Base-by-base conservation (phyloP, 2,888 invertebrate species). In the Spisula solida region DNA sequence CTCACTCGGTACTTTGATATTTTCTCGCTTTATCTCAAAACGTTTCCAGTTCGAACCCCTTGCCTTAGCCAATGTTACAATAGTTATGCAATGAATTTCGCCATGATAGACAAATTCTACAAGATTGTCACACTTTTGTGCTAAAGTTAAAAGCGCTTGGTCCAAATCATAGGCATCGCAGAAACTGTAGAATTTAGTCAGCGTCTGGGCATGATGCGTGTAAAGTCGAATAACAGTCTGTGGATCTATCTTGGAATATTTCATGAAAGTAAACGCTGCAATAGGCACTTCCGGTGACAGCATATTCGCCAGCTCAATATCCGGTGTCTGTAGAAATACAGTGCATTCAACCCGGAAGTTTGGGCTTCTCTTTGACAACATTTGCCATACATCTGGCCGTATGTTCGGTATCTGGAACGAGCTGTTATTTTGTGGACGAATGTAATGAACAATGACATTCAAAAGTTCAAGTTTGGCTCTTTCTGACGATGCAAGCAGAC, bases 211-310 rank as follows among this genome's bases (percentile, higher is more conserved):
- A 83, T 93, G 95, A 56, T 93, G 94, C 6, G 93, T 93, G 8
- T 88, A 85, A 10, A 96, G 12, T 18, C 91, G 90, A 0, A 83
- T 75, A 5, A 96, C 75, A 31, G 95, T 85, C 6, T 92, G 82
- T 6, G 82, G 85, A 25, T 94, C 93, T 86, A 95, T 93, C 25
- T 90, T 84, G 0, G 95, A 92, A 88, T 94, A 95, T 41, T 92
- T 91, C 89, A 95, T 91, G 85, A 94, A 94, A 0, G 89, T 92
- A 20, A 95, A 29, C 0, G 92, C 86, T 0, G 91, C 84, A 16
- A 95, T 84, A 0, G 95, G 95, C 10, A 95, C 92, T 31, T 95
- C 94, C n/a, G 94, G 94, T 81, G 92, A 92, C 29, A 95, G 85
- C 81, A 96, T 85, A 85, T 91, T 91, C 25, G 91, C 91, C 8